A percentile compares a stretch with the other conserved stretches of the same genome.
Evolutionary conservation across 2,888 invertebrate genomes (phyloP).

Genomic region (Cephus pygmeus): DNA sequence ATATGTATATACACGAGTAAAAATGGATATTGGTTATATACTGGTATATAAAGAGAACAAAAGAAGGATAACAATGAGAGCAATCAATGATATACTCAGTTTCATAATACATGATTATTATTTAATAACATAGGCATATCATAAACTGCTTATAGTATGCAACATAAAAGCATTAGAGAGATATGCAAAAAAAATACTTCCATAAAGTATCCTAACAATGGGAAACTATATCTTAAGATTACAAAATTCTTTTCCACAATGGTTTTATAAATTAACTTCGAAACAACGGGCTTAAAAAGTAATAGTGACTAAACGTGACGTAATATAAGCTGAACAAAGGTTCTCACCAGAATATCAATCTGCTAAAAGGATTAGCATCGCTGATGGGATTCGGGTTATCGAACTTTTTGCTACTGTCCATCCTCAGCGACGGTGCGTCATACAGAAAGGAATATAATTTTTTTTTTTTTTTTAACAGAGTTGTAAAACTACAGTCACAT

Average conservation of each 20-base stretch:
- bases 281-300: neutral
- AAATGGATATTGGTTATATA: too few species aligned
- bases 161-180: neutral
- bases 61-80: neutral
- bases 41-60: neutral
- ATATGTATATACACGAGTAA: neutral
- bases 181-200: neutral
- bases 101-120: neutral
- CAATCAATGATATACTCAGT: neutral
- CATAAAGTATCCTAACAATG: constrained; percentile 1
- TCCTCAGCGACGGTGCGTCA: constrained; percentile 38
- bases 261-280: neutral
- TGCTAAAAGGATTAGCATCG: constrained; percentile 71
- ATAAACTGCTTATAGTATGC: neutral
- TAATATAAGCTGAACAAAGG: neutral
- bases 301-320: neutral
- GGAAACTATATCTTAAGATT: constrained; percentile 8
- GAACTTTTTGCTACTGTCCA: constrained; percentile 74
- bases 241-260: neutral
- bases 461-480: neutral
- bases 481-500: neutral
- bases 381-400: constrained; percentile 73
- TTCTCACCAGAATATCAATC: constrained; percentile 75
- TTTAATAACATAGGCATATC: neutral
- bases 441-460: neutral